Conservation (phyloP, 2,113 vertebrate genomes). For the Urocolius indicus region DNA sequence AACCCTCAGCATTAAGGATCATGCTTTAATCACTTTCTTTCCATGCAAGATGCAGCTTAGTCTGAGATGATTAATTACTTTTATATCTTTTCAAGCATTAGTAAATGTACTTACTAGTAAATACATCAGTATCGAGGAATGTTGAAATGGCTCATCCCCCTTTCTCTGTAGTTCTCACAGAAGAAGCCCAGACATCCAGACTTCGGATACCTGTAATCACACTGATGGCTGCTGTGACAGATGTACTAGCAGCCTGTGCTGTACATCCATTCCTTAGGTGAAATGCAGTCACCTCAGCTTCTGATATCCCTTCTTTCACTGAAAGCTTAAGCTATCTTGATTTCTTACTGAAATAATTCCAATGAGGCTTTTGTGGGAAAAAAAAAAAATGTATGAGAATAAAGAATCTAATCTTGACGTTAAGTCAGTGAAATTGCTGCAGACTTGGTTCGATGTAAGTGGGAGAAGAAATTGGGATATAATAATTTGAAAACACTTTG, state of each 20-base stretch:
- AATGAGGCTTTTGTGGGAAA: background rate
- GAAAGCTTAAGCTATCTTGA: background rate
- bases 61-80: background rate
- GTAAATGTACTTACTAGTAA: background rate
- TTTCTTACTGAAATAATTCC: background rate
- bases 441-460: background rate
- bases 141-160: background rate
- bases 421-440: background rate
- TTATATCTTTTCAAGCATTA: background rate
- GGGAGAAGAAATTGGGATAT: background rate
- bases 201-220: background rate
- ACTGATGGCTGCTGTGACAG: background rate
- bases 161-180: background rate
- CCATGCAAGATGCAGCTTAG: fast-evolving
- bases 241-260: background rate
- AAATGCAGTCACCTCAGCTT: background rate
- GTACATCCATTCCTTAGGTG: background rate
- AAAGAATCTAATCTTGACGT: background rate
- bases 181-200: background rate
- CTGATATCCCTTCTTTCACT: background rate
- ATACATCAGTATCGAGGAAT: background rate
- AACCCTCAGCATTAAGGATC: background rate
- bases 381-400: background rate
- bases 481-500: slow-evolving; percentile 21
- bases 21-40: background rate